These are phyloP conservation scores for Drosophila helvetica DNA, from an alignment of 2,888 invertebrate genomes.

Conservation along the genomic window DNA sequence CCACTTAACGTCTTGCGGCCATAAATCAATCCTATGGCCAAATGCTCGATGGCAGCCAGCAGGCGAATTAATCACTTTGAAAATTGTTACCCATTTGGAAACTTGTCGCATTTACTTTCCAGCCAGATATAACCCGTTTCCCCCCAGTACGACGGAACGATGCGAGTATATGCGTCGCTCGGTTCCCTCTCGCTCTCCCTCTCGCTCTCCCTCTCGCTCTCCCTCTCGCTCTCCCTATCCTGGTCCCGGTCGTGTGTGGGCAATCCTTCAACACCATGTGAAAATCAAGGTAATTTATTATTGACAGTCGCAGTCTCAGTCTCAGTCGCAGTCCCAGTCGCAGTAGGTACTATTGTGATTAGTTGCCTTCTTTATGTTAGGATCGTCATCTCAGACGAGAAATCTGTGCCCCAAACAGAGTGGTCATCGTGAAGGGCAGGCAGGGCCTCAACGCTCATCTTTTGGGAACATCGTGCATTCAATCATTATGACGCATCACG, in stretches of 20 bases:
- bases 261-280: conserved; percentile 73
- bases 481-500: background rate
- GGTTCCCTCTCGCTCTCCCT: too few relatives aligned
- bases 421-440: conserved; percentile 24
- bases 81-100: conserved; percentile 78
- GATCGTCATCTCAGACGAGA: conserved; percentile 17
- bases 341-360: conserved; percentile 46
- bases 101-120: conserved; percentile 77
- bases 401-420: conserved; percentile 15
- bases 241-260: conserved; percentile 66
- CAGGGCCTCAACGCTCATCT: conserved; percentile 12
- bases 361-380: conserved; percentile 36
- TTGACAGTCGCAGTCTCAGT: conserved; percentile 54
- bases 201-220: background rate
- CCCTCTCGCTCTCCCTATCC: conserved; percentile 26
- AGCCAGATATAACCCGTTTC: conserved; percentile 25
- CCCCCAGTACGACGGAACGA: background rate
- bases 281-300: conserved; percentile 68
- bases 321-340: too few relatives aligned
- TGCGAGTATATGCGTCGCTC: background rate
- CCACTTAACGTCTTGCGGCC: conserved; percentile 80
- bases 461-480: background rate
- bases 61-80: conserved; percentile 81
- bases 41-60: conserved; percentile 74
- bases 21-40: conserved; percentile 81